phyloP scores from a whole-genome alignment of 2,888 invertebrate species.

The Entomobrya proxima region DNA sequence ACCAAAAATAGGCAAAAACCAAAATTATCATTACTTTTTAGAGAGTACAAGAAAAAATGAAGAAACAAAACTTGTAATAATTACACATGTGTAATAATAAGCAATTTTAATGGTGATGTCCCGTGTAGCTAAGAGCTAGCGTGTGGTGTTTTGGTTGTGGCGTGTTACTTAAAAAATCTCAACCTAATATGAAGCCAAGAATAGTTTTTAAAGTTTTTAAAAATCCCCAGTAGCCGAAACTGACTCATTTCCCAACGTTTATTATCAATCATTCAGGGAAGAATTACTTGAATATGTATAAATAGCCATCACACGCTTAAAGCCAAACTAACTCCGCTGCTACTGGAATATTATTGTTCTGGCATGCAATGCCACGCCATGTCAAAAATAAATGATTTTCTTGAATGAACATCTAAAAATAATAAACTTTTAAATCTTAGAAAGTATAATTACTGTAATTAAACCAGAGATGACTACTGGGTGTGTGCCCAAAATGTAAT shows the following conservation, averaged over 20 bases:
- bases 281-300: conserved; percentile 18
- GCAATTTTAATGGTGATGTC: conserved; percentile 2
- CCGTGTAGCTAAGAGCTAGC: conserved; percentile 17
- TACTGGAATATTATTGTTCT: neutral
- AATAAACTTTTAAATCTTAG: conserved; percentile 31
- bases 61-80: conserved; percentile 25
- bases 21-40: neutral
- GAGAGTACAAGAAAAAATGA: neutral
- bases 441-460: conserved; percentile 64
- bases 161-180: conserved; percentile 1
- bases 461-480: conserved; percentile 63
- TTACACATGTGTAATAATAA: conserved; percentile 17
- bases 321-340: neutral
- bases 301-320: neutral
- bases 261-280: conserved; percentile 45
- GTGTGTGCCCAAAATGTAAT: conserved; percentile 55
- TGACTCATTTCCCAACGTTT: conserved; percentile 21
- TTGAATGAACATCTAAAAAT: conserved; percentile 33
- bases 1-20: conserved; percentile 9
- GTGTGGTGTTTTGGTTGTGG: conserved; percentile 29
- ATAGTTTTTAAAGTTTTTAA: neutral
- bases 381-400: conserved; percentile 22
- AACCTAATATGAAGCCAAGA: neutral
- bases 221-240: conserved; percentile 47
- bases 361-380: neutral